These are phyloP conservation scores for Solenodon paradoxus DNA, from an alignment of 2,113 vertebrate genomes.

Conservation along the genomic window DNA sequence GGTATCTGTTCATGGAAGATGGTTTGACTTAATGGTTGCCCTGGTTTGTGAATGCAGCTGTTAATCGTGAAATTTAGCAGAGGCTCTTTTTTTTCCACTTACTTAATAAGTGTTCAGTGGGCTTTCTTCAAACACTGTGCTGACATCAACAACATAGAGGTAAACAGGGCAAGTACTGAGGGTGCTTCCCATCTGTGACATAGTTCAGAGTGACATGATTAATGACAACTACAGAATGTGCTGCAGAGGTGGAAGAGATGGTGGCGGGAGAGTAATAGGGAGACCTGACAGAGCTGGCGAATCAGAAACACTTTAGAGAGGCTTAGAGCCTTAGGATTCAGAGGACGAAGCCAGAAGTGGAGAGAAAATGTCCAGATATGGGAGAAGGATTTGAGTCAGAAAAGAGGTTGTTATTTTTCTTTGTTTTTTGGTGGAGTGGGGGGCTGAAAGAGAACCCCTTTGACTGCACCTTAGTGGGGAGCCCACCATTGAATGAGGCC, in stretches of 20 bases:
- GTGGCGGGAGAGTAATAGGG: neutral
- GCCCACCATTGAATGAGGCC: neutral
- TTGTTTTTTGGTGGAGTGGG: neutral
- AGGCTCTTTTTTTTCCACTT: neutral
- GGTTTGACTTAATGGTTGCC: neutral
- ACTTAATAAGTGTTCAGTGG: neutral
- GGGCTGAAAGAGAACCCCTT: neutral
- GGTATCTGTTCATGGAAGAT: neutral
- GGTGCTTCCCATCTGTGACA: neutral
- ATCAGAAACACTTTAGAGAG: neutral
- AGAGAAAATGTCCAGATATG: neutral
- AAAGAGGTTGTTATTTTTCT: neutral
- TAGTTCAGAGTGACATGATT: neutral
- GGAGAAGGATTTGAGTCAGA: neutral
- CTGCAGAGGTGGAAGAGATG: neutral
- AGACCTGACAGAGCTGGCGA: neutral
- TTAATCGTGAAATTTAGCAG: neutral
- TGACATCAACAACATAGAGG: neutral
- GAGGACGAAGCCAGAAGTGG: neutral
- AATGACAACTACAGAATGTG: no score
- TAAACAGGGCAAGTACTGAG: neutral
- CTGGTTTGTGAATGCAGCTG: conserved; percentile 7
- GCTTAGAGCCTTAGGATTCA: neutral
- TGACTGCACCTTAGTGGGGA: neutral
- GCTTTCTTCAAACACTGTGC: neutral